A percentile compares a stretch with the other conserved stretches of the same genome.
phyloP scores from a whole-genome alignment of 2,113 vertebrate genomes.

The Pachyramphus minor region DNA sequence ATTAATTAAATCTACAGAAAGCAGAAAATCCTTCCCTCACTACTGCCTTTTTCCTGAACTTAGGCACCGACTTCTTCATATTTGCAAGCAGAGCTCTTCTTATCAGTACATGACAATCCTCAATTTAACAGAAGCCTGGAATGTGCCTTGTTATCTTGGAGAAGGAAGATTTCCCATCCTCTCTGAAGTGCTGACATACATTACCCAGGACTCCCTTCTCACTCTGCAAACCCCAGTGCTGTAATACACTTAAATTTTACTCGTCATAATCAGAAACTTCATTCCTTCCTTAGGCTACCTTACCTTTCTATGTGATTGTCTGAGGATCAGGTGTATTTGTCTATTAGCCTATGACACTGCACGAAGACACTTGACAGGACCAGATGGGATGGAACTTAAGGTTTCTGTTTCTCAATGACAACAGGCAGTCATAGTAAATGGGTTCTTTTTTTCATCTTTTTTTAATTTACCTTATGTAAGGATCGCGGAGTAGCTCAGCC shows the following conservation, averaged over 20 bases:
- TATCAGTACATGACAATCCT: not conserved
- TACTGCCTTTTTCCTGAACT: not conserved
- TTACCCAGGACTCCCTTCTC: not conserved
- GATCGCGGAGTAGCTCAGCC: constrained; percentile 66
- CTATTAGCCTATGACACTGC: not conserved
- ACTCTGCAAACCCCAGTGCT: not conserved
- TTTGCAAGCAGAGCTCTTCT: not conserved
- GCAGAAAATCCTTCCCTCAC: not conserved
- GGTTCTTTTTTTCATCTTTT: not conserved
- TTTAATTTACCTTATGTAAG: constrained; percentile 75
- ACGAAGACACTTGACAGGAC: not conserved
- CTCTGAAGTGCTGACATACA: not conserved
- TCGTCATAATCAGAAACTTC: not conserved
- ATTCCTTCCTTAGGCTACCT: not conserved
- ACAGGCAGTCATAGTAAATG: not conserved
- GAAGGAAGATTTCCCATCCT: not conserved
- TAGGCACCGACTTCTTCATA: not conserved
- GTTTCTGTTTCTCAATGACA: not conserved
- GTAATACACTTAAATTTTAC: not conserved
- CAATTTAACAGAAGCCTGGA: not conserved
- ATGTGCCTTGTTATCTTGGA: not conserved
- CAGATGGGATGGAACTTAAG: not conserved
- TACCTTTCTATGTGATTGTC: not conserved
- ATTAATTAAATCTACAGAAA: not conserved
- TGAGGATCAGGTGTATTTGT: not conserved